Conservation (phyloP, 2,113 vertebrate genomes). For the Copsychus sechellarum region DNA sequence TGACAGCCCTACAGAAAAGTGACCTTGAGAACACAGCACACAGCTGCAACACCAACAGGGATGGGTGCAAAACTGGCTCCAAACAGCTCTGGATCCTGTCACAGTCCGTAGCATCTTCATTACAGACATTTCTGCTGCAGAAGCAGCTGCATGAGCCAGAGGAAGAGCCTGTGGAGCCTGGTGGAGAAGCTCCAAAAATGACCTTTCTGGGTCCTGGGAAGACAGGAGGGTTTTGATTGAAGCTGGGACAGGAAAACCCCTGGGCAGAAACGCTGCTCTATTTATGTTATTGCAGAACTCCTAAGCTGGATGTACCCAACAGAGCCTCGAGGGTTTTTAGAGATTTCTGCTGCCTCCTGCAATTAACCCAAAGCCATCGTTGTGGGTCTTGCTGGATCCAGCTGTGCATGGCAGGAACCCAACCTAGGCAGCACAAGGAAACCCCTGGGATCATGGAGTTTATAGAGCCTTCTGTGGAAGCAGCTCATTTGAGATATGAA, state of each 20-base stretch:
- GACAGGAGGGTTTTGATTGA: not conserved
- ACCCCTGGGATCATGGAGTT: not conserved
- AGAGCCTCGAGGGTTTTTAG: not conserved
- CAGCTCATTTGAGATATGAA: not conserved
- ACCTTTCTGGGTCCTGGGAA: not conserved
- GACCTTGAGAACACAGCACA: not conserved
- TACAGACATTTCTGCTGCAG: not conserved
- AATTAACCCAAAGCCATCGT: not conserved
- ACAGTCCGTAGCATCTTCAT: not conserved
- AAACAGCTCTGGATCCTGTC: not conserved
- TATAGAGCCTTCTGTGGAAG: not conserved
- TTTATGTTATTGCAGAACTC: not conserved
- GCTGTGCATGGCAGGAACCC: not conserved
- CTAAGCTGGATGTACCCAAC: not conserved
- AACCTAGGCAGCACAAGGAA: not conserved
- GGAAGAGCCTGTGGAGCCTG: not conserved
- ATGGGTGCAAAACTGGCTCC: not conserved
- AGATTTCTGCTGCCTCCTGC: not conserved
- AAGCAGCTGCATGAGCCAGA: not conserved
- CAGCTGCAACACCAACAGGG: not conserved
- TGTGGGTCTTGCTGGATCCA: not conserved
- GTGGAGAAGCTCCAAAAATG: not conserved
- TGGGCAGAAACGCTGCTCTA: not conserved
- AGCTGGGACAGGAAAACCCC: not conserved
- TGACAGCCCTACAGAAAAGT: not conserved